Evolutionary conservation across 2,797 vertebrate genomes (phyloP).

Genomic region (Adrianichthys oophorus): DNA sequence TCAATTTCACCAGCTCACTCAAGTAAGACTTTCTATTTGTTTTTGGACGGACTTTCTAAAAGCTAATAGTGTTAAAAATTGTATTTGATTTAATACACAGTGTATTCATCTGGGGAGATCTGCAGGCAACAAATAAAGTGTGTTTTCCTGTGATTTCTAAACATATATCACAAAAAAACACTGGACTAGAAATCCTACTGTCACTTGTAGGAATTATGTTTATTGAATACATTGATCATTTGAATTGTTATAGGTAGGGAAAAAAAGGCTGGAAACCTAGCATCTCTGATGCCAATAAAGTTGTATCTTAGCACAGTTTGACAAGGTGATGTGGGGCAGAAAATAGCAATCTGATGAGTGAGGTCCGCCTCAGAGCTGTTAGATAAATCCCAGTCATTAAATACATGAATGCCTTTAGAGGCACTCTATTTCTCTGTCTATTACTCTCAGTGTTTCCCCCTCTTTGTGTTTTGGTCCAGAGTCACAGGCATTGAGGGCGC

Average conservation of each 20-base stretch:
- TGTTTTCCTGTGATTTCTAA: no score
- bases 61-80: no score
- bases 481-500: constrained; percentile 60
- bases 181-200: background rate
- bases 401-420: constrained; percentile 46
- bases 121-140: no score
- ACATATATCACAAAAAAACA: no score
- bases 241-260: constrained; percentile 21
- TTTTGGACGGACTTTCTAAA: constrained; percentile 36
- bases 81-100: no score
- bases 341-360: constrained; percentile 60
- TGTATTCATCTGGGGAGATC: no score
- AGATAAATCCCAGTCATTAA: constrained; percentile 54
- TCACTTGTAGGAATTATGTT: background rate
- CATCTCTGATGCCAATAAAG: constrained; percentile 13
- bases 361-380: constrained; percentile 42
- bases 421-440: constrained; percentile 27
- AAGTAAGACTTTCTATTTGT: constrained; percentile 64
- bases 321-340: constrained; percentile 38
- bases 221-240: constrained; percentile 25
- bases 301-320: constrained; percentile 17
- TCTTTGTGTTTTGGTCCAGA: constrained; percentile 49
- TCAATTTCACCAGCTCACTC: constrained; percentile 66
- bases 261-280: background rate
- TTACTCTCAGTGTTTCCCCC: constrained; percentile 21